These are phyloP conservation scores for Agonopterix heracliana DNA, from an alignment of 2,888 invertebrate species.

Conservation along the genomic window DNA sequence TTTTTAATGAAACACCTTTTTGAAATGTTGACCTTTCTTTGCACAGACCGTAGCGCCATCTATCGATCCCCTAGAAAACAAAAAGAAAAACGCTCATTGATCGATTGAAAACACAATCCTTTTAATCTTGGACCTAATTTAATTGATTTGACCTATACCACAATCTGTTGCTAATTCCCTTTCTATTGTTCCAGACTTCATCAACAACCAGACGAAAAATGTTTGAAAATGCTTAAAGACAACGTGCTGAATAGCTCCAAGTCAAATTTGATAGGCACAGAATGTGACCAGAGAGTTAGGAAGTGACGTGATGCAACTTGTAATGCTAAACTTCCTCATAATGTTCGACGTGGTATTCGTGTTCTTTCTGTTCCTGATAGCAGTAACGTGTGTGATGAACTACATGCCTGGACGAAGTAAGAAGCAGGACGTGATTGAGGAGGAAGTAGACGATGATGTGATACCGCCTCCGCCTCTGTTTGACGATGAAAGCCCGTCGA, in stretches of 20 bases:
- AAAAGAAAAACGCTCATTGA: too few species aligned
- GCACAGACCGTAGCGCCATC: too few species aligned
- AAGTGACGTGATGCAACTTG: constrained; percentile 83
- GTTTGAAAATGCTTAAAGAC: not conserved
- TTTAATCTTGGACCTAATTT: too few species aligned
- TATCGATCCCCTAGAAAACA: too few species aligned
- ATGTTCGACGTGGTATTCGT: constrained; percentile 93
- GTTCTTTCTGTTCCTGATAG: constrained; percentile 90
- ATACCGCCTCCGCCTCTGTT: constrained; percentile 70
- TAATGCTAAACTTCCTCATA: constrained; percentile 90
- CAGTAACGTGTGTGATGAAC: constrained; percentile 88
- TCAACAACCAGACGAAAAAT: not conserved
- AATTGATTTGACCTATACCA: too few species aligned
- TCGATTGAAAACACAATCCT: too few species aligned
- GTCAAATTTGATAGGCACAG: constrained; percentile 33
- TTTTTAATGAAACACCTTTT: too few species aligned
- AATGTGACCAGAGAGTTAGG: constrained; percentile 50
- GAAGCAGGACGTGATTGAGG: constrained; percentile 68
- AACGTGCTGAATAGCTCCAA: not conserved
- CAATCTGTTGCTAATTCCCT: not conserved
- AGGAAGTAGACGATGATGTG: constrained; percentile 66
- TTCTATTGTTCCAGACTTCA: constrained; percentile 1
- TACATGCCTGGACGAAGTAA: constrained; percentile 81
- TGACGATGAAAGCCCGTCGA: constrained; percentile 41
- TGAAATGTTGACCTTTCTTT: too few species aligned